Evolutionary conservation across 2,888 invertebrate species (phyloP).

Genomic region (Clitarchus hookeri): DNA sequence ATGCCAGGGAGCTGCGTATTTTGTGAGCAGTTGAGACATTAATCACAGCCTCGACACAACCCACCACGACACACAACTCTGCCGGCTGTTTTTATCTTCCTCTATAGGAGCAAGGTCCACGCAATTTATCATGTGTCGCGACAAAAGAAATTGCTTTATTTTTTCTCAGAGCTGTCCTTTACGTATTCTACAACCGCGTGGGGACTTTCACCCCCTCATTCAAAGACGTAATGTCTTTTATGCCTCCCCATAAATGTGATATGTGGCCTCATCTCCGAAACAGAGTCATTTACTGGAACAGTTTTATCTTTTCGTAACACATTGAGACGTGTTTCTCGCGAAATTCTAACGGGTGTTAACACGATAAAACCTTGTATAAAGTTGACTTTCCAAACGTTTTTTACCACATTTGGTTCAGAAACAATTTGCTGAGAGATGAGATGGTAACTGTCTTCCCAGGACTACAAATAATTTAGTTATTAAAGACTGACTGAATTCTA

Average conservation of each 20-base stretch:
- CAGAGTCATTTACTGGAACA: not conserved
- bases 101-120: not conserved
- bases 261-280: not conserved
- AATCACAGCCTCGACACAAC: not conserved
- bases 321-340: not conserved
- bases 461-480: too few relatives aligned
- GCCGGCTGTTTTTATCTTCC: not conserved
- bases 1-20: not conserved
- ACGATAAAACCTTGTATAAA: too few relatives aligned
- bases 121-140: not conserved
- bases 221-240: not conserved
- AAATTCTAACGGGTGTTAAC: not conserved
- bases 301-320: not conserved
- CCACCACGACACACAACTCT: not conserved
- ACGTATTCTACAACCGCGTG: not conserved
- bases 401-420: too few relatives aligned
- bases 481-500: too few relatives aligned
- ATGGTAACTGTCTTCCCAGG: too few relatives aligned
- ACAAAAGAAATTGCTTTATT: not conserved
- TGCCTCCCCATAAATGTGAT: not conserved
- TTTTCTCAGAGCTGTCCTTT: not conserved
- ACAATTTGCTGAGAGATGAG: too few relatives aligned
- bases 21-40: not conserved
- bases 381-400: too few relatives aligned
- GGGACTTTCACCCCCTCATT: not conserved